Percentiles rank a stretch among this genome's conserved stretches.
Evolutionary conservation across 2,888 invertebrate species (phyloP).

Genomic region (Hyposoter dolosus): DNA sequence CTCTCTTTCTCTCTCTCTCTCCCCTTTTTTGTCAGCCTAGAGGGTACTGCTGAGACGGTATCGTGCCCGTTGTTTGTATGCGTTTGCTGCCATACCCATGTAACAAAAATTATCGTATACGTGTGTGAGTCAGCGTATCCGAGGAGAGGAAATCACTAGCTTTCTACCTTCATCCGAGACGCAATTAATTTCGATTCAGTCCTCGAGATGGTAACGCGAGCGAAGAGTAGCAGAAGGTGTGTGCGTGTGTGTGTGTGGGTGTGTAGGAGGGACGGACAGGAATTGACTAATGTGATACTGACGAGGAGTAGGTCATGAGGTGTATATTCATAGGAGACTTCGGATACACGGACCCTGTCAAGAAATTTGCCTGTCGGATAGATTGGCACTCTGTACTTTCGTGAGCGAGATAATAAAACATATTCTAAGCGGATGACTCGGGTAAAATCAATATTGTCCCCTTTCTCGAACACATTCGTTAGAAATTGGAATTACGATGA

Average conservation of each 20-base stretch:
- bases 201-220: constrained; percentile 33
- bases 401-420: background rate
- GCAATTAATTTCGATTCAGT: constrained; percentile 65
- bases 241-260: constrained; percentile 31
- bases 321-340: constrained; percentile 33
- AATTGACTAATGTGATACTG: constrained; percentile 44
- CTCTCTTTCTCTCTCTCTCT: constrained; percentile 11
- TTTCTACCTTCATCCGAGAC: constrained; percentile 46
- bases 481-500: no score
- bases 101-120: constrained; percentile 19
- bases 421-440: no score
- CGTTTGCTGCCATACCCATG: constrained; percentile 7
- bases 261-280: constrained; percentile 29
- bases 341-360: constrained; percentile 45
- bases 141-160: constrained; percentile 21
- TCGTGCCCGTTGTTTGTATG: constrained; percentile 52
- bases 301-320: constrained; percentile 52
- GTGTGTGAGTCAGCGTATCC: constrained; percentile 22
- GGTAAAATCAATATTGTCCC: no score
- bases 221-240: constrained; percentile 28
- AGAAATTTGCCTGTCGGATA: constrained; percentile 55
- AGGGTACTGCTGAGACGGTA: constrained; percentile 24
- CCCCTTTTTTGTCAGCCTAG: constrained; percentile 18
- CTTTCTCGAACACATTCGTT: no score
- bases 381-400: constrained; percentile 44